Conservation (phyloP, 2,888 invertebrate genomes). For the Lampropteryx suffumata region DNA sequence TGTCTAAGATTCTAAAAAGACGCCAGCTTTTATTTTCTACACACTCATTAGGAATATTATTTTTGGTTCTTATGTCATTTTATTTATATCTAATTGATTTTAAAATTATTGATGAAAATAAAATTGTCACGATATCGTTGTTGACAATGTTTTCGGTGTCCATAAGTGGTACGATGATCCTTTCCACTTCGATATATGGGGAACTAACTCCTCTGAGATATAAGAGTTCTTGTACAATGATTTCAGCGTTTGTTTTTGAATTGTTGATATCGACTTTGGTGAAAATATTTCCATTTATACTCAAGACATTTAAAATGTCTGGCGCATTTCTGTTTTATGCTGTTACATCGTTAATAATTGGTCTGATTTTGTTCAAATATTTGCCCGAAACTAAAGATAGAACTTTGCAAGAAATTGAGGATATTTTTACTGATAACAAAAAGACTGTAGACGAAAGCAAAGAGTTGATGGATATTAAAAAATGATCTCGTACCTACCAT, state of each 20-base stretch:
- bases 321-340: constrained; percentile 44
- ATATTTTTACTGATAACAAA: constrained; percentile 27
- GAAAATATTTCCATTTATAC: no score
- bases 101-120: constrained; percentile 36
- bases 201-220: constrained; percentile 42
- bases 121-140: constrained; percentile 36
- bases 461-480: background rate
- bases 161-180: constrained; percentile 50
- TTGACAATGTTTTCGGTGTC: constrained; percentile 41
- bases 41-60: constrained; percentile 35
- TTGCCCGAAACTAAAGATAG: constrained; percentile 46
- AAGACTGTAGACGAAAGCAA: background rate
- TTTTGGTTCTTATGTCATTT: no score
- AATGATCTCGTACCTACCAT: no score
- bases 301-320: constrained; percentile 31
- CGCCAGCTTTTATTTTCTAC: constrained; percentile 37
- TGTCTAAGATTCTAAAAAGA: constrained; percentile 39
- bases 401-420: constrained; percentile 39
- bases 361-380: constrained; percentile 37
- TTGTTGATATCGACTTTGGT: no score
- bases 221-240: constrained; percentile 31
- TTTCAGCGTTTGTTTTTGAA: no score
- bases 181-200: constrained; percentile 37
- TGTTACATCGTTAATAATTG: constrained; percentile 28
- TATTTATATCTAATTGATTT: constrained; percentile 46